Conservation (phyloP, 2,888 invertebrate genomes). For the Eupithecia insigniata region DNA sequence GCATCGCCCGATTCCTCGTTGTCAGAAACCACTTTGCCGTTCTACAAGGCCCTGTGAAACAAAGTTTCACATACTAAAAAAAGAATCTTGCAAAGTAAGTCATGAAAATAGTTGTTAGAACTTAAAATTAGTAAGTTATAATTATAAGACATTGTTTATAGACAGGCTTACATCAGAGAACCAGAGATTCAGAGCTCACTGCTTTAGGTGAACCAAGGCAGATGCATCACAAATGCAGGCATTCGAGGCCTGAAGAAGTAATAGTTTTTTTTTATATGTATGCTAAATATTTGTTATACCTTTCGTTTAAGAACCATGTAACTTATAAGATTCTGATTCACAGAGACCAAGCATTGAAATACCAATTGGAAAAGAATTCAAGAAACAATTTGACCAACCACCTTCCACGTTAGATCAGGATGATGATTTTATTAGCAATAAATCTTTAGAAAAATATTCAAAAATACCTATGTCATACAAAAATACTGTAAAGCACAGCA, state of each 20-base stretch:
- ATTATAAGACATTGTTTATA: background rate
- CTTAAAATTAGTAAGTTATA: background rate
- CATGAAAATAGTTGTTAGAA: background rate
- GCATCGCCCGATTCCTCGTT: slow-evolving; percentile 20
- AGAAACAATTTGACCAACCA: slow-evolving; percentile 11
- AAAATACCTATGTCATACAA: slow-evolving; percentile 33
- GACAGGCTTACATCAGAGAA: background rate
- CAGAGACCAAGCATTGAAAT: background rate
- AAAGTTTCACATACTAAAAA: slow-evolving; percentile 9
- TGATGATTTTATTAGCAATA: slow-evolving; percentile 36
- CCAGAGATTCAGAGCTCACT: background rate
- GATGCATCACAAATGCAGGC: slow-evolving; percentile 2
- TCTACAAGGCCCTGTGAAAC: background rate
- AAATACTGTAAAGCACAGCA: slow-evolving; percentile 12
- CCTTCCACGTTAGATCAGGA: slow-evolving; percentile 15
- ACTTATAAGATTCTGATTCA: background rate
- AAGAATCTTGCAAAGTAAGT: slow-evolving; percentile 27
- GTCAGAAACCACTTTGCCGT: slow-evolving; percentile 18
- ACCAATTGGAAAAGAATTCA: slow-evolving; percentile 2
- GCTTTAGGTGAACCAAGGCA: slow-evolving; percentile 8
- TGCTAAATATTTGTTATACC: background rate
- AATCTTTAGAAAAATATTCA: slow-evolving; percentile 24
- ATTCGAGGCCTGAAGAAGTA: slow-evolving; percentile 25
- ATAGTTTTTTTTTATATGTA: slow-evolving; percentile 12
- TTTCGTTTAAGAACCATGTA: background rate